A percentile compares a stretch with the other conserved stretches of the same genome.
Conservation (phyloP, 2,113 vertebrate genomes). For the Peromyscus polionotus region DNA sequence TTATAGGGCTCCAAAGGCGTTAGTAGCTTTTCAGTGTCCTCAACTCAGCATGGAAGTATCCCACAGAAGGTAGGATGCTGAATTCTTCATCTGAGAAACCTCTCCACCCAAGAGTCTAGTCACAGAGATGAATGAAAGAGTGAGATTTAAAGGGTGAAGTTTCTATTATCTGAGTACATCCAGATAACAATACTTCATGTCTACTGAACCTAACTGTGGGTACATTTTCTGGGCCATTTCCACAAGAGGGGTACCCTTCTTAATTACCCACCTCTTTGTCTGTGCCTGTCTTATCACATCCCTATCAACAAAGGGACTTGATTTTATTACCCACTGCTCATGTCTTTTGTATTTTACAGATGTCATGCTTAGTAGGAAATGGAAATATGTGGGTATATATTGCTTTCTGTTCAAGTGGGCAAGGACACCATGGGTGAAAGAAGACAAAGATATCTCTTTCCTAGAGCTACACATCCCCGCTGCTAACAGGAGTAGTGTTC, state of each 20-base stretch:
- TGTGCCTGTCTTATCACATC: background rate
- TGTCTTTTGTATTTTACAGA: conserved; percentile 1
- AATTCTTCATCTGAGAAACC: background rate
- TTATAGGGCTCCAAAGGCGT: background rate
- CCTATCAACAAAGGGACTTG: background rate
- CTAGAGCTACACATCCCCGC: background rate
- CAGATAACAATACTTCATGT: background rate
- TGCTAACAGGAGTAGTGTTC: too few species aligned
- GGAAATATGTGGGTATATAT: background rate
- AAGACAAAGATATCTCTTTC: background rate
- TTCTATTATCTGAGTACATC: background rate
- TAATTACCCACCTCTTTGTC: background rate
- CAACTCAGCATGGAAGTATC: background rate
- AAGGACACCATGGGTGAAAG: background rate
- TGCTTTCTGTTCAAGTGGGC: background rate
- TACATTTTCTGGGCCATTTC: background rate
- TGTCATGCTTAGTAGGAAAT: background rate
- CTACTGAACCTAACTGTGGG: background rate
- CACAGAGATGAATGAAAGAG: background rate
- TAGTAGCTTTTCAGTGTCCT: background rate
- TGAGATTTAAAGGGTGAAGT: background rate
- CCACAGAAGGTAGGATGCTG: background rate
- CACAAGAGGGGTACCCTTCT: background rate
- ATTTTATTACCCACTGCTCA: background rate
- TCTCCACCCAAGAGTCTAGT: conserved; percentile 17